Evolutionary conservation across 2,797 vertebrate genomes (phyloP).

Genomic region (Crocidura indochinensis): DNA sequence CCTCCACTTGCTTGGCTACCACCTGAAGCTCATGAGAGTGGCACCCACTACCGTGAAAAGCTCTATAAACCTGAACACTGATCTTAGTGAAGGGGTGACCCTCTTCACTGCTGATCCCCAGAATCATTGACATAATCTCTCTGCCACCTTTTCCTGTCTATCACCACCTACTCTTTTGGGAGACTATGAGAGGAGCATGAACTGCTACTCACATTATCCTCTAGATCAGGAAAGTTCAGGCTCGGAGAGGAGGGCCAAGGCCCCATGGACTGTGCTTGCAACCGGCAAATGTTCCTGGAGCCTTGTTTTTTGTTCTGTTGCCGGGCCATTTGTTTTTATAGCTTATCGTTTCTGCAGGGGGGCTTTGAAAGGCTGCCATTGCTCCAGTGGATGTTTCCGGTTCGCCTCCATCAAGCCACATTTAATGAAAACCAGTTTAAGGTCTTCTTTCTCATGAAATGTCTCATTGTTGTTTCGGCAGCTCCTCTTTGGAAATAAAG

Average conservation of each 20-base stretch:
- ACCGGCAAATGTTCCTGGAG: conserved; percentile 79
- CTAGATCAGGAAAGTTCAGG: neutral
- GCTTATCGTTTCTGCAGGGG: conserved; percentile 84
- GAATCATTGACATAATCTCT: neutral
- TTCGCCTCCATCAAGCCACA: conserved; percentile 81
- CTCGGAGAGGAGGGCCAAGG: conserved; percentile 46
- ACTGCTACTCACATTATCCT: neutral
- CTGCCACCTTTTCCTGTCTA: neutral
- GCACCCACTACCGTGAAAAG: too few species aligned
- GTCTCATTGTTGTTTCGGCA: conserved; percentile 78
- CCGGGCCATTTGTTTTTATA: conserved; percentile 84
- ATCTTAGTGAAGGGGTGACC: too few species aligned
- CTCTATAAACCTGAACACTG: too few species aligned
- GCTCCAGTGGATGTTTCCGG: conserved; percentile 84
- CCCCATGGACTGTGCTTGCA: conserved; percentile 76
- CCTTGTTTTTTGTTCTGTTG: conserved; percentile 84
- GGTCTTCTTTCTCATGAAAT: conserved; percentile 88
- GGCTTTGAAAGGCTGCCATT: conserved; percentile 87
- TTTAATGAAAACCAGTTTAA: conserved; percentile 87
- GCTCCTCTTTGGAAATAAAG: conserved; percentile 85
- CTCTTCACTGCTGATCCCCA: neutral
- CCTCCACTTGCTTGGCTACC: neutral
- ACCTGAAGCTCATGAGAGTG: too few species aligned
- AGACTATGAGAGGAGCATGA: neutral
- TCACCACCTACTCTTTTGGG: neutral